Conservation (phyloP, 2,113 vertebrate species). For the Tyrannus savana region DNA sequence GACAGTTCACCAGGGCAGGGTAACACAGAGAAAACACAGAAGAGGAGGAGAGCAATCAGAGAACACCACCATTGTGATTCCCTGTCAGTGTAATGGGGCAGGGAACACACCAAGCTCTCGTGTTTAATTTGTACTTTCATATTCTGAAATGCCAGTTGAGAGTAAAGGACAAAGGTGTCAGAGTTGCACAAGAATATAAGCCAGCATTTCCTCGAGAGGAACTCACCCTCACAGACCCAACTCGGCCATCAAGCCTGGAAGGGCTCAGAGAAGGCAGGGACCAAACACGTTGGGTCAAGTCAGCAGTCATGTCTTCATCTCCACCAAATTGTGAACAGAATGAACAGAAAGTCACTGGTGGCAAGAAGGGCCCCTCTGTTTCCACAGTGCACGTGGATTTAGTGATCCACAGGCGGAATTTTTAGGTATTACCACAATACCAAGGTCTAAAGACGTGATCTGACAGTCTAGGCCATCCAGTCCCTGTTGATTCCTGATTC, state of each 20-base stretch:
- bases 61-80: background rate
- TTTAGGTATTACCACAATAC: background rate
- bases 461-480: background rate
- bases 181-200: background rate
- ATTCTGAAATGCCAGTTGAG: background rate
- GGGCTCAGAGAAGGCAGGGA: background rate
- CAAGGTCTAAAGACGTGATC: background rate
- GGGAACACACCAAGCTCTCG: background rate
- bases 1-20: background rate
- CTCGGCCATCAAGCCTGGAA: background rate
- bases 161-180: background rate
- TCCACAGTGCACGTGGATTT: background rate
- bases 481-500: background rate
- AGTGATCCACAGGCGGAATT: background rate
- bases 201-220: background rate
- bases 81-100: background rate
- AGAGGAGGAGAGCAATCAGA: background rate
- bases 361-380: background rate
- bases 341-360: background rate
- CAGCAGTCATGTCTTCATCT: background rate
- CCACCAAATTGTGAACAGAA: background rate
- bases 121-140: background rate
- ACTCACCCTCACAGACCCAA: background rate
- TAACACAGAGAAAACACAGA: background rate
- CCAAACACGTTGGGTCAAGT: rapidly evolving